Percentiles rank a stretch among this genome's conserved stretches.
These are phyloP conservation scores for Lagopus leucura DNA, from an alignment of 2,113 vertebrate species.

Conservation along the genomic window DNA sequence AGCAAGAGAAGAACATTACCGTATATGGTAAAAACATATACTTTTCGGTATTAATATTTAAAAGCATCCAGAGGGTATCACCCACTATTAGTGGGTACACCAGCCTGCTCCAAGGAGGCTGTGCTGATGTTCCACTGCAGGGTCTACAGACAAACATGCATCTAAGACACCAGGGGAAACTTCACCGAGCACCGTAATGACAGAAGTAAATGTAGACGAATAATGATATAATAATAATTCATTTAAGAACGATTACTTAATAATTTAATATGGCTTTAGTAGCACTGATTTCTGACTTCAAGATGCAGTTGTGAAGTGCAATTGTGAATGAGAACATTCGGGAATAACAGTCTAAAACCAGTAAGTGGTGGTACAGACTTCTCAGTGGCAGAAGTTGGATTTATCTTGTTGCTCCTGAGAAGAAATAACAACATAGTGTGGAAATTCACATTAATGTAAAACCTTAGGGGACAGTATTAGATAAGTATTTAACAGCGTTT, in stretches of 20 bases:
- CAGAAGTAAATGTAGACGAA: neutral
- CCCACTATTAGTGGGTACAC: rapidly evolving
- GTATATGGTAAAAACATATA: neutral
- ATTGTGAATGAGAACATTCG: neutral
- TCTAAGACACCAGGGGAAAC: neutral
- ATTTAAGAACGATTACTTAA: neutral
- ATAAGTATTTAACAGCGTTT: neutral
- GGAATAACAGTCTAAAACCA: neutral
- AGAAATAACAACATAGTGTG: neutral
- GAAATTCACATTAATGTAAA: neutral
- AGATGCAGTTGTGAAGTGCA: neutral
- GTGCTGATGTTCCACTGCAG: neutral
- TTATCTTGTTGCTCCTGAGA: neutral
- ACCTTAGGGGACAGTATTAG: neutral
- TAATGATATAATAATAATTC: neutral
- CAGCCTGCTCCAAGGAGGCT: neutral
- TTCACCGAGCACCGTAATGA: neutral
- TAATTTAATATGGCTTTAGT: neutral
- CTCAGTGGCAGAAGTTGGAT: neutral
- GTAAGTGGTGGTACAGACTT: neutral
- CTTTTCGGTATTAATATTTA: neutral
- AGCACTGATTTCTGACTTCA: neutral
- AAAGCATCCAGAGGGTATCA: neutral
- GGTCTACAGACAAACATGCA: neutral
- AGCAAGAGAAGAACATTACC: neutral